Conservation (phyloP, 2,113 vertebrate species). For the Smithornis capensis region DNA sequence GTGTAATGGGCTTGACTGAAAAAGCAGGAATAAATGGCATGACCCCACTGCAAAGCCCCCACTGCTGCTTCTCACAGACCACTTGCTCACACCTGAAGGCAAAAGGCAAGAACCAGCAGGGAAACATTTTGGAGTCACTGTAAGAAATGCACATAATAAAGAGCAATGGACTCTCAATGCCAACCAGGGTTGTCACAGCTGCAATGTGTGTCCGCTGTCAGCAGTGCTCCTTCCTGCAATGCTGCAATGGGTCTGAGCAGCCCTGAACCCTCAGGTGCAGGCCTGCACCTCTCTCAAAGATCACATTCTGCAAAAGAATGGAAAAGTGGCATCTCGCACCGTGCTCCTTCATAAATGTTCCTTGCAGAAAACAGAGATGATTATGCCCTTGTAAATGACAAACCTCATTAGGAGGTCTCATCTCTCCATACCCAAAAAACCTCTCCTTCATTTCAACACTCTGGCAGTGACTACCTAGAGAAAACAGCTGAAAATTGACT, state of each 20-base stretch:
- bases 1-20: rapidly evolving
- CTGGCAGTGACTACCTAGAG: neutral
- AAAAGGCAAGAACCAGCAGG: neutral
- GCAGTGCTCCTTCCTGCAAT: neutral
- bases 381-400: slow-evolving; percentile 21
- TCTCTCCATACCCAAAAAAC: neutral
- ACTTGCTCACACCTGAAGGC: neutral
- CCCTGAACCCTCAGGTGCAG: neutral
- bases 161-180: neutral
- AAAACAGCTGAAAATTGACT: neutral
- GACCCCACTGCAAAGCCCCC: neutral
- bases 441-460: neutral
- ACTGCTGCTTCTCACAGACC: neutral
- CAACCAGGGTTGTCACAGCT: neutral
- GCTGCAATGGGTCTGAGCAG: neutral
- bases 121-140: neutral
- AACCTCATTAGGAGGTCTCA: neutral
- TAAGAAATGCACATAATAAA: neutral
- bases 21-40: neutral
- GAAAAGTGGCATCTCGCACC: neutral
- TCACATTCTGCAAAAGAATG: neutral
- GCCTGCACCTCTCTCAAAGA: neutral
- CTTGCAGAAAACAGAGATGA: slow-evolving; percentile 8
- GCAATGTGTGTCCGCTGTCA: neutral
- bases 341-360: neutral